Conservation (phyloP, 2,113 vertebrate genomes). For the Hypanus sabinus region DNA sequence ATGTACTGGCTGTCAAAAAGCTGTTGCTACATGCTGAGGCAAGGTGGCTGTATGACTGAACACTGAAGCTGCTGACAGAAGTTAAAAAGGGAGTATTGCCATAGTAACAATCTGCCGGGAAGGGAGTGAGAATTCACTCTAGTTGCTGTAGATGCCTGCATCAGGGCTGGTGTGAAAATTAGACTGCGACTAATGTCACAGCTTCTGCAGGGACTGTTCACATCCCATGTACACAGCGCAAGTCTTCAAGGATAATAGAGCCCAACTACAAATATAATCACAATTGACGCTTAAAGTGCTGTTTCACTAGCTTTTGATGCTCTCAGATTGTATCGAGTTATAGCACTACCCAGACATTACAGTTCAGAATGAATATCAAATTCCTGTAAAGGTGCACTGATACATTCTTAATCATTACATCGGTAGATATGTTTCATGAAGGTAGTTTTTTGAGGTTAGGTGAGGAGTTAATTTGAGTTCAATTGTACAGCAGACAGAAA, state of each 20-base stretch:
- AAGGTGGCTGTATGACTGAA: constrained; percentile 17
- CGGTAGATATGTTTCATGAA: no score
- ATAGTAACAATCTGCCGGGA: constrained; percentile 20
- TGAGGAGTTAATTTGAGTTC: not conserved
- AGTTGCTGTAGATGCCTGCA: constrained; percentile 14
- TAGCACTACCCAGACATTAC: not conserved
- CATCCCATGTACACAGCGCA: not conserved
- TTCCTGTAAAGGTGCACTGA: not conserved
- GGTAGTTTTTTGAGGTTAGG: no score
- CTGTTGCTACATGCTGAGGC: constrained; percentile 21
- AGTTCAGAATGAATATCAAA: constrained; percentile 1
- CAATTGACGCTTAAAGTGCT: not conserved
- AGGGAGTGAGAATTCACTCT: constrained; percentile 25
- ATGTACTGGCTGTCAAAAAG: constrained; percentile 13
- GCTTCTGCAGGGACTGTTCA: not conserved
- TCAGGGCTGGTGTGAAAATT: constrained; percentile 36
- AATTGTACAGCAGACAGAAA: not conserved
- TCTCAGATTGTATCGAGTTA: not conserved
- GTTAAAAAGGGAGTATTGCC: constrained; percentile 20
- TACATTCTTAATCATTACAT: not conserved
- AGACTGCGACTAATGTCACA: constrained; percentile 25
- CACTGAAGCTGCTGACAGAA: constrained; percentile 13
- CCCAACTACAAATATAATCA: not conserved
- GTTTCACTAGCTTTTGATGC: not conserved
- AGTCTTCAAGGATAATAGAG: not conserved